Evolutionary conservation across 1,140 invertebrate species (phyloP), one percentile per base, ranked within the genome.

Genomic region (Ceratina calcarata): DNA sequence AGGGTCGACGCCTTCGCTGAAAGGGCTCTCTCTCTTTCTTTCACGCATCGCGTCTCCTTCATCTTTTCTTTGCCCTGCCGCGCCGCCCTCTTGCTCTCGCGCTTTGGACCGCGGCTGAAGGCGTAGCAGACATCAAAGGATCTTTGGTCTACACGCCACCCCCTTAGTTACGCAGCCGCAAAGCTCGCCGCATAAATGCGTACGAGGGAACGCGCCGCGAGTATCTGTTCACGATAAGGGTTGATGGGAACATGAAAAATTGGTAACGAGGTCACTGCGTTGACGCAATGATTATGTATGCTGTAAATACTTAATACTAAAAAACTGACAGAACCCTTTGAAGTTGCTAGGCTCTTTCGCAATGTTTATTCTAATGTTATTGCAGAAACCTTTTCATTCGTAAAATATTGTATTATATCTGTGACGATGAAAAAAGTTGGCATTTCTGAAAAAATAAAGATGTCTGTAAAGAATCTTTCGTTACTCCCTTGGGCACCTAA

Each of bases 81-180:
- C 70, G 78, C 70, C 16, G 69, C 32, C 32, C 51, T 76, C 77
- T 45, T 61, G 80, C 73, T 79, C 73, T 79, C 71, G 66, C 73
- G 61, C 80, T 74, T 66, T 98, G 97, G 80, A 97, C 96, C 37
- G 94, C 55, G 55, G 15, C 0, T 97, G 97, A 69, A 98, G 92
- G 24, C 96, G 91, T 86, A 97, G 96, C 89, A 97, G 95, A 83
- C 96, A 85, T 90, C 86, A 90, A 90, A 91, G 89, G 83, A 88
- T 64, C 77, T 82, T 80, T 81, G 66, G 70, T 83, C 37, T 45
- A 81, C 32, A 13, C 80, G 51, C 51, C 68, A 73, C 66, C 80
- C 66, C n/a, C 78, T 71, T 70, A 66, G 55, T 85, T 66, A 74
- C 57, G 74, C 69, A 53, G 66, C 49, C 27, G 57, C 80, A 75